These are phyloP conservation scores for Amblyopsis hoosieri DNA, from an alignment of 2,797 vertebrate genomes.

Conservation along the genomic window DNA sequence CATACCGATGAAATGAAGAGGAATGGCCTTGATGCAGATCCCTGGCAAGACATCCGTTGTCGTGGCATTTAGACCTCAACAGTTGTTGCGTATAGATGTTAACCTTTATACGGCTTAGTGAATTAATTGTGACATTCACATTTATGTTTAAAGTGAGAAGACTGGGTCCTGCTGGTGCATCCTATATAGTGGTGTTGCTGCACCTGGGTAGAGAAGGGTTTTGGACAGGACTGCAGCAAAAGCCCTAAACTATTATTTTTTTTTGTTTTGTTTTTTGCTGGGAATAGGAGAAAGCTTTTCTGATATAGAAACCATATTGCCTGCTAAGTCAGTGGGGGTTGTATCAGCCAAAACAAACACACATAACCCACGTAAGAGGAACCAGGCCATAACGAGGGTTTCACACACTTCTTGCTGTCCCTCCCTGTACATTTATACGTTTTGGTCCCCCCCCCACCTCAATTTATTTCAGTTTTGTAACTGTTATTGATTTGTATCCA, in stretches of 20 bases:
- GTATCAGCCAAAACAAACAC: constrained; percentile 63
- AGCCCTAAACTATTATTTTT: constrained; percentile 10
- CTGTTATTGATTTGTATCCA: constrained; percentile 5
- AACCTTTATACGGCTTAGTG: constrained; percentile 26
- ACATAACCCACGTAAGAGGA: constrained; percentile 51
- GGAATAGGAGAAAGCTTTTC: constrained; percentile 21
- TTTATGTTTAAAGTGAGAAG: constrained; percentile 43
- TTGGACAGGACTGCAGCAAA: constrained; percentile 4
- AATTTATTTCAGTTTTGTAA: not conserved
- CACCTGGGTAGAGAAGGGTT: constrained; percentile 7
- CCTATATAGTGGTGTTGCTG: constrained; percentile 22
- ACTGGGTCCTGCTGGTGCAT: constrained; percentile 39
- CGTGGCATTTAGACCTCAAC: constrained; percentile 29
- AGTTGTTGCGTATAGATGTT: constrained; percentile 30
- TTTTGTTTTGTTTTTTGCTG: constrained; percentile 43
- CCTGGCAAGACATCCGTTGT: constrained; percentile 30
- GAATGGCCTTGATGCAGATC: constrained; percentile 15
- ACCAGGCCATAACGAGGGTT: constrained; percentile 35
- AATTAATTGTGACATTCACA: constrained; percentile 53
- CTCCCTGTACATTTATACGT: no score
- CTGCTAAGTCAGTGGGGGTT: constrained; percentile 36
- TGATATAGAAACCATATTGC: constrained; percentile 64
- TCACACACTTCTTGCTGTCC: constrained; percentile 38
- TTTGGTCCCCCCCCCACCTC: not conserved
- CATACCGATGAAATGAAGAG: constrained; percentile 35